These are phyloP conservation scores for Rissa tridactyla DNA, from an alignment of 2,113 vertebrate species.

Conservation along the genomic window DNA sequence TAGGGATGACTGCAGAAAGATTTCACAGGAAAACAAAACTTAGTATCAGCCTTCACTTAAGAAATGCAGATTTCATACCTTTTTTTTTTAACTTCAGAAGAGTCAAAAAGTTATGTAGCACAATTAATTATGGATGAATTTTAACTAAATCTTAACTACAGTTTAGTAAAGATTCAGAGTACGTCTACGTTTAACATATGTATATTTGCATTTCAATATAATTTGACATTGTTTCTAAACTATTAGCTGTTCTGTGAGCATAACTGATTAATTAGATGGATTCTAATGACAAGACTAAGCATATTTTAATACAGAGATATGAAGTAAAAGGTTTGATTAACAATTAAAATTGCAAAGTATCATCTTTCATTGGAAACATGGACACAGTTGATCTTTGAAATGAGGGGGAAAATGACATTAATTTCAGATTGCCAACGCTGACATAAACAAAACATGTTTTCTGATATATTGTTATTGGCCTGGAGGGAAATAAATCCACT, in stretches of 20 bases:
- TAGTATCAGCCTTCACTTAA: not conserved
- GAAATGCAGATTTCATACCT: not conserved
- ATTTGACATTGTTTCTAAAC: constrained; percentile 42
- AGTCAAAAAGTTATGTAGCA: not conserved
- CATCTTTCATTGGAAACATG: constrained; percentile 21
- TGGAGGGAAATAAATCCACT: not conserved
- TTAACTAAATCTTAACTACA: not conserved
- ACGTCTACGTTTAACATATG: not conserved
- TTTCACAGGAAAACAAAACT: not conserved
- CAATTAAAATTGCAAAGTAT: constrained; percentile 27
- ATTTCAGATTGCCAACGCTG: constrained; percentile 13
- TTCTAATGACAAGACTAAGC: constrained; percentile 41
- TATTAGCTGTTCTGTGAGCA: constrained; percentile 48
- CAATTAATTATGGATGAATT: not conserved
- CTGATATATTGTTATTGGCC: not conserved
- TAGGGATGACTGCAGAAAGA: not conserved
- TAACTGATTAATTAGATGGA: constrained; percentile 51
- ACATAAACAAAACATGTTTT: not conserved
- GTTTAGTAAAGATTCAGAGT: not conserved
- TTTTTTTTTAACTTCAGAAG: not conserved
- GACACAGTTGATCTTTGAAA: constrained; percentile 10
- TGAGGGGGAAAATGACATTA: not conserved
- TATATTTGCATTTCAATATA: constrained; percentile 57
- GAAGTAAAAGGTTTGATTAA: not conserved
- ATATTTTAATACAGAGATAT: not conserved